A percentile compares a stretch with the other conserved stretches of the same genome.
phyloP scores from a whole-genome alignment of 2,113 vertebrate genomes.

The Podocnemis expansa region DNA sequence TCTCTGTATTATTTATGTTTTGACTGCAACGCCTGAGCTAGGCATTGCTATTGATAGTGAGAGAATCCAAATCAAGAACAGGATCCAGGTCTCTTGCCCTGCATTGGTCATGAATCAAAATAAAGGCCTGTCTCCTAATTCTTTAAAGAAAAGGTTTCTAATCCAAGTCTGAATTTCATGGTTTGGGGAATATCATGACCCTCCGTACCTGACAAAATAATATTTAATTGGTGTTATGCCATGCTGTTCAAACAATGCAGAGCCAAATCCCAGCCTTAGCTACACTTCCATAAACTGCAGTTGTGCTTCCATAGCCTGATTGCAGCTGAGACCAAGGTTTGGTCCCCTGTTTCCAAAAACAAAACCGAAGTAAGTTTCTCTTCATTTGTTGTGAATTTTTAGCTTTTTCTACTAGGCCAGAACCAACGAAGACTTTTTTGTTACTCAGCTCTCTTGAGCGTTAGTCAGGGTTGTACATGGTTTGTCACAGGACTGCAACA shows the following conservation, averaged over 20 bases:
- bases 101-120: neutral
- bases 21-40: neutral
- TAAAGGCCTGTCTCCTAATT: conserved; percentile 7
- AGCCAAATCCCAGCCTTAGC: neutral
- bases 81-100: conserved; percentile 34
- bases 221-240: too few species aligned
- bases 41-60: neutral
- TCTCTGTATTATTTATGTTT: too few species aligned
- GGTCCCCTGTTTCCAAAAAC: neutral
- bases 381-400: neutral
- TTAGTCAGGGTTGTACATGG: neutral
- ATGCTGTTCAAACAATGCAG: neutral
- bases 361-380: neutral
- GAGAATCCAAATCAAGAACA: neutral
- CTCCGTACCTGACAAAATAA: neutral
- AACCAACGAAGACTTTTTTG: neutral
- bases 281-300: neutral
- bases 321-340: neutral
- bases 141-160: conserved; percentile 18
- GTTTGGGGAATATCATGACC: neutral
- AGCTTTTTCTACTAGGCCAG: neutral
- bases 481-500: neutral
- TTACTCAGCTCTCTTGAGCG: neutral
- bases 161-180: neutral
- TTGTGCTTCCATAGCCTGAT: neutral